These are phyloP conservation scores for Neodiprion pinetum DNA, from an alignment of 1,140 invertebrate genomes.

Conservation along the genomic window DNA sequence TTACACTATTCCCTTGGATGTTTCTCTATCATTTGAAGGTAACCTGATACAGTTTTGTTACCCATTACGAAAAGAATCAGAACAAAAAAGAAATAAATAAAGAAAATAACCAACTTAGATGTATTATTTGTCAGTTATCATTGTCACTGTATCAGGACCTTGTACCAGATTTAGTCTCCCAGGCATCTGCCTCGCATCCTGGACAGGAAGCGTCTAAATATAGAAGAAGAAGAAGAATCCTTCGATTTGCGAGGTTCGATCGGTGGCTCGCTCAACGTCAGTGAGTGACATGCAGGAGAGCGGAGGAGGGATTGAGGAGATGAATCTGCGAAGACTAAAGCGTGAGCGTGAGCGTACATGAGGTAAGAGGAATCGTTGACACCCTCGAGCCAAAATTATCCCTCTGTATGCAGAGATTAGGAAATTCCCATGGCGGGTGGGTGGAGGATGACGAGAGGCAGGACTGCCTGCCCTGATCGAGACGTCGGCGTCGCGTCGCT, in stretches of 20 bases:
- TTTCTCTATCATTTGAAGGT: too few relatives aligned
- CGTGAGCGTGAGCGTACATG: neutral
- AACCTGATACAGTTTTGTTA: too few relatives aligned
- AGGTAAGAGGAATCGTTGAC: neutral
- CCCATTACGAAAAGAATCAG: too few relatives aligned
- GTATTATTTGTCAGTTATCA: neutral
- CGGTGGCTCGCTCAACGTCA: too few relatives aligned
- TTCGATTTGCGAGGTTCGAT: neutral
- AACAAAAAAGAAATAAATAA: too few relatives aligned
- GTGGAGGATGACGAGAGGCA: neutral
- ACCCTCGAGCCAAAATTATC: slow-evolving; percentile 7
- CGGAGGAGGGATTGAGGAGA: neutral
- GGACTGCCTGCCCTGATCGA: neutral
- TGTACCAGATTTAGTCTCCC: neutral
- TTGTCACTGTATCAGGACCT: neutral
- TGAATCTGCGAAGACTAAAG: neutral
- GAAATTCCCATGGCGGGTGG: neutral
- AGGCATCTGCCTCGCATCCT: neutral
- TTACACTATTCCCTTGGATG: too few relatives aligned
- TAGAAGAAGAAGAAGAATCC: neutral
- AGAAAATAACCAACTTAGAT: neutral
- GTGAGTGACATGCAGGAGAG: too few relatives aligned
- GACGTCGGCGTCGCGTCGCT: neutral
- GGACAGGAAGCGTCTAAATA: neutral
- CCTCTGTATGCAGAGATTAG: slow-evolving; percentile 7